phyloP scores from a whole-genome alignment of 2,113 vertebrate genomes.

The Forbesichthys agassizii region DNA sequence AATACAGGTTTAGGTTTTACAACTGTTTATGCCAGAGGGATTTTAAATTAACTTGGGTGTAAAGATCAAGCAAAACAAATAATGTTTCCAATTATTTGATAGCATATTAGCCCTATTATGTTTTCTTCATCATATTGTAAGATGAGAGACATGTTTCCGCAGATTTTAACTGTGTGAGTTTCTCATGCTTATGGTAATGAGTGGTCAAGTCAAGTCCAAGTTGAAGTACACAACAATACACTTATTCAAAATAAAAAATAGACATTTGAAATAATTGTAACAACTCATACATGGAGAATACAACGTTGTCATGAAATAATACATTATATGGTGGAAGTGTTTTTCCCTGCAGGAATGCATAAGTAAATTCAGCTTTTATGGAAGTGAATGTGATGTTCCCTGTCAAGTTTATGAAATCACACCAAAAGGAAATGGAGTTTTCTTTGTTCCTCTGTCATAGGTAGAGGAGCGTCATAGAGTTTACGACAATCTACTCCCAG shows the following conservation, averaged over 20 bases:
- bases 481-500: too few relatives aligned
- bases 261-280: too few relatives aligned
- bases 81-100: conserved; percentile 4
- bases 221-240: too few relatives aligned
- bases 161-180: neutral
- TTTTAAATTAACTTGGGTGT: conserved; percentile 2
- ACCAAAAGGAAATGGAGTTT: conserved; percentile 30
- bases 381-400: conserved; percentile 2
- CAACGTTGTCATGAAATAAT: neutral
- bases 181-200: neutral
- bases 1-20: conserved; percentile 1
- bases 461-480: too few relatives aligned
- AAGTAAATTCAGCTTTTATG: conserved; percentile 5
- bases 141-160: neutral
- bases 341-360: neutral
- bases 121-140: neutral
- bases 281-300: neutral
- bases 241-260: too few relatives aligned
- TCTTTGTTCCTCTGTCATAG: neutral
- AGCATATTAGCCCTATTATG: neutral
- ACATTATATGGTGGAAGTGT: neutral
- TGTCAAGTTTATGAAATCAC: conserved; percentile 21
- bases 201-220: too few relatives aligned
- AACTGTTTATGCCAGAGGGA: neutral
- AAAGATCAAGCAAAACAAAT: conserved; percentile 6